A percentile compares a stretch with the other conserved stretches of the same genome.
phyloP scores from a whole-genome alignment of 2,888 invertebrate genomes.

The Allygus modestus region DNA sequence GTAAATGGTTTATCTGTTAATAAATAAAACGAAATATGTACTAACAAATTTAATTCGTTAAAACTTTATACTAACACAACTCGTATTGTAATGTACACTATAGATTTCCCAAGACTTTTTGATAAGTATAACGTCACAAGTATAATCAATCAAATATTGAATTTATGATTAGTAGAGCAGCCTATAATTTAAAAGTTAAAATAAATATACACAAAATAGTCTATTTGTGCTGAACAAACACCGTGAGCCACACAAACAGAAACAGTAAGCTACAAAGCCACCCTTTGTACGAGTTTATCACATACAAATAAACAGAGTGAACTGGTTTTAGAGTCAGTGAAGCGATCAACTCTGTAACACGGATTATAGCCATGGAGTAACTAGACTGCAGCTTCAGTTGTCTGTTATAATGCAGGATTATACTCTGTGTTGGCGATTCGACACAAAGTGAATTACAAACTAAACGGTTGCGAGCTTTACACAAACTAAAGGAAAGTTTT shows the following conservation, averaged over 20 bases:
- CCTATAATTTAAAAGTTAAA: too few relatives aligned
- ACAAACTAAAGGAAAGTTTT: not conserved
- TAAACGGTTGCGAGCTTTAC: not conserved
- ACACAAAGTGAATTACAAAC: not conserved
- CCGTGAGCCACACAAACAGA: not conserved
- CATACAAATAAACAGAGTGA: not conserved
- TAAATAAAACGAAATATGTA: too few relatives aligned
- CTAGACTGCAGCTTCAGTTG: constrained; percentile 13
- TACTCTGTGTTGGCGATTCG: not conserved
- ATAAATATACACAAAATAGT: too few relatives aligned
- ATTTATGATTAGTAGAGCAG: too few relatives aligned
- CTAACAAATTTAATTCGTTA: too few relatives aligned
- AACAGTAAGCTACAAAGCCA: not conserved
- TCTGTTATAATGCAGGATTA: not conserved
- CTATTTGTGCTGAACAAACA: too few relatives aligned
- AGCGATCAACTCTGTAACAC: not conserved
- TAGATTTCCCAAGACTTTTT: too few relatives aligned
- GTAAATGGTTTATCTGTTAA: too few relatives aligned
- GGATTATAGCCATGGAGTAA: constrained; percentile 12
- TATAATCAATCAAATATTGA: too few relatives aligned
- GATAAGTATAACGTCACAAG: too few relatives aligned
- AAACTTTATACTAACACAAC: too few relatives aligned
- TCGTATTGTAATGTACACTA: too few relatives aligned
- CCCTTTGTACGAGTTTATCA: not conserved
- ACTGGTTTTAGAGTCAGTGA: constrained; percentile 13